phyloP scores from a whole-genome alignment of 2,113 vertebrate genomes.

The Megaceryle maxima region DNA sequence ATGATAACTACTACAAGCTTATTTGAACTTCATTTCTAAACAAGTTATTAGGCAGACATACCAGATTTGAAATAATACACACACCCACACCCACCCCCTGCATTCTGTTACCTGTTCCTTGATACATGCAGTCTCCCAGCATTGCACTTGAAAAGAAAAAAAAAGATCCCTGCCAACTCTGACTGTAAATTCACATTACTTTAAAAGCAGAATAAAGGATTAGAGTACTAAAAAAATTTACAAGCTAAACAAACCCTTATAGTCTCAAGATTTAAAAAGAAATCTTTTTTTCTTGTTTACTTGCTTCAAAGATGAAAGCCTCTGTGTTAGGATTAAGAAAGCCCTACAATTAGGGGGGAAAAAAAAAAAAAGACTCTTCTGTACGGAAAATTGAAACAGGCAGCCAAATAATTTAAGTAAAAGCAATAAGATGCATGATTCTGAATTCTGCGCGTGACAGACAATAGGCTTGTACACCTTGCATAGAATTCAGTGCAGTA shows the following conservation, averaged over 20 bases:
- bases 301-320: neutral
- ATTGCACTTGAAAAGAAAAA: neutral
- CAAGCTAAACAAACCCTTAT: neutral
- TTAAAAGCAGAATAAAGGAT: neutral
- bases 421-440: neutral
- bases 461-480: neutral
- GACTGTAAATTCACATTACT: neutral
- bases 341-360: neutral
- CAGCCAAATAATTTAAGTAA: neutral
- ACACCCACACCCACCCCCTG: no score
- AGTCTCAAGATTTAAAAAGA: neutral
- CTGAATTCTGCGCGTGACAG: neutral
- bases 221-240: neutral
- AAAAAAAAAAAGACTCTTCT: neutral
- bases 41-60: neutral
- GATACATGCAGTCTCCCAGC: neutral
- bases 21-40: neutral
- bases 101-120: neutral
- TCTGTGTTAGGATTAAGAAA: neutral
- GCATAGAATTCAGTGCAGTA: neutral
- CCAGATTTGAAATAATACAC: neutral
- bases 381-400: neutral
- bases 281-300: conserved; percentile 10
- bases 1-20: neutral
- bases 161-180: neutral